These are phyloP conservation scores for Chloroceryle inda DNA, from an alignment of 2,797 vertebrate genomes.

Conservation along the genomic window DNA sequence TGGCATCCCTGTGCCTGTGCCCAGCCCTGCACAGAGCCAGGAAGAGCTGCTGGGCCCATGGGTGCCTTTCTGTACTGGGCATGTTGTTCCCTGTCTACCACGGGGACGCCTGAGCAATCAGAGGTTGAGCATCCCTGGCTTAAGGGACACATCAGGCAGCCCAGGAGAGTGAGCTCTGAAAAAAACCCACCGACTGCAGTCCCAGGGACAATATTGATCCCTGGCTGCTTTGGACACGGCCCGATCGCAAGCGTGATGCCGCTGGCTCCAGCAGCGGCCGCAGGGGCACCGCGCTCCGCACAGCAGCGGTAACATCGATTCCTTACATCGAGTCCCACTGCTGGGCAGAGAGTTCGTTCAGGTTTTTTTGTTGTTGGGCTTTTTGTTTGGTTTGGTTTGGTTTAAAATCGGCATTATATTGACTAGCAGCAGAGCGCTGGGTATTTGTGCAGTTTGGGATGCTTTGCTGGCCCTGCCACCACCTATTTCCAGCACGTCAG, in stretches of 20 bases:
- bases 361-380: neutral
- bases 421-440: neutral
- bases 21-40: neutral
- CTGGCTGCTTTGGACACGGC: neutral
- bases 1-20: accelerated
- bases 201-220: neutral
- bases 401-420: neutral
- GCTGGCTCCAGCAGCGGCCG: neutral
- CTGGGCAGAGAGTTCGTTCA: neutral
- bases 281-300: neutral
- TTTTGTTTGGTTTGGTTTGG: too few species aligned
- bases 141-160: neutral
- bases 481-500: neutral
- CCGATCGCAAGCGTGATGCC: neutral
- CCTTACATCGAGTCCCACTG: neutral
- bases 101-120: neutral
- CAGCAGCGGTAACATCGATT: neutral
- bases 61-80: neutral
- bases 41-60: neutral
- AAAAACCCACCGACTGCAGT: neutral
- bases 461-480: neutral
- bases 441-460: neutral
- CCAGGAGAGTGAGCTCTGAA: neutral
- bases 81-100: neutral
- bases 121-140: neutral